These are phyloP conservation scores for Nesogale talazaci DNA, from an alignment of 2,113 vertebrate species.

Conservation along the genomic window DNA sequence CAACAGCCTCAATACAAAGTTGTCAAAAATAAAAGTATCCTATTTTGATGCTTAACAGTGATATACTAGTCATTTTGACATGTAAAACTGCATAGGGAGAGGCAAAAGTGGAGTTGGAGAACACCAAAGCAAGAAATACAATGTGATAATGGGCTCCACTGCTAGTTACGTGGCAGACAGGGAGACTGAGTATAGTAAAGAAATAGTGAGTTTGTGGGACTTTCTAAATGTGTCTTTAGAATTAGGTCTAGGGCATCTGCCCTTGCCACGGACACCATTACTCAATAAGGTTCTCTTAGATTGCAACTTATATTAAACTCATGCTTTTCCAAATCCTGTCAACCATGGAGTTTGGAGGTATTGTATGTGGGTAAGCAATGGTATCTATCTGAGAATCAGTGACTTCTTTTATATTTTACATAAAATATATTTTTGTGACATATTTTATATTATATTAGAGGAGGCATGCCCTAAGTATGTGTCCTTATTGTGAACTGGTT, in stretches of 20 bases:
- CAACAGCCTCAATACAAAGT: neutral
- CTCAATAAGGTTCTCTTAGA: neutral
- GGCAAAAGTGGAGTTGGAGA: conserved; percentile 13
- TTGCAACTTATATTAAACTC: neutral
- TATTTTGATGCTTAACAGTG: conserved; percentile 11
- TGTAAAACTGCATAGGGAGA: conserved; percentile 41
- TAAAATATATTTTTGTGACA: too few relatives aligned
- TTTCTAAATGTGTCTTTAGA: neutral
- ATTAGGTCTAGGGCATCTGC: neutral
- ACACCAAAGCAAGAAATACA: neutral
- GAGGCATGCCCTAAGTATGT: neutral
- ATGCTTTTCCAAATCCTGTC: neutral
- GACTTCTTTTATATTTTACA: conserved; percentile 44
- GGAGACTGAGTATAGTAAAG: conserved; percentile 4
- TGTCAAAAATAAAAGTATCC: neutral
- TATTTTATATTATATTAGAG: neutral
- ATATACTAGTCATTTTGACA: conserved; percentile 21
- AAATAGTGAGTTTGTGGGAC: neutral
- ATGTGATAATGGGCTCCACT: neutral
- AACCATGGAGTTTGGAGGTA: neutral
- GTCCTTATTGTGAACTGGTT: neutral
- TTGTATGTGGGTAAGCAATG: neutral
- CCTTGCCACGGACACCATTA: neutral
- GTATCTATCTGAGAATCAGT: neutral
- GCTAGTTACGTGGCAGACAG: neutral